Evolutionary conservation across 2,113 vertebrate genomes (phyloP), one percentile per base, ranked within the genome.

Genomic region (Indri indri): DNA sequence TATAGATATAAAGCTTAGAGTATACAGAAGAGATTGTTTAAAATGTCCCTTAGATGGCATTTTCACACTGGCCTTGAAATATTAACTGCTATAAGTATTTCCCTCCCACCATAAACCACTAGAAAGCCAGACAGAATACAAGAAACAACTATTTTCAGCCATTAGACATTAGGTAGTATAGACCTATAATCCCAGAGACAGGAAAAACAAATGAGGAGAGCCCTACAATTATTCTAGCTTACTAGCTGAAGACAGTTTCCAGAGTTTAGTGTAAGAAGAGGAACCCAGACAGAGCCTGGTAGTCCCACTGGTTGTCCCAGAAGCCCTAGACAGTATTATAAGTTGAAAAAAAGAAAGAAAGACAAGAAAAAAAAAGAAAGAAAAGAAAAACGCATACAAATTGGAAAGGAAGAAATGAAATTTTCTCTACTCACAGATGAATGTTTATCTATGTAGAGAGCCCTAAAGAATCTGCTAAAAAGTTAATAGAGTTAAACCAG

Each of bases 41-140:
- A 82, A 91, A 87, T 90, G 40, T 52, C 54, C 8, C 52, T 94
- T 83, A 5, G 2, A 90, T 90, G 30, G n/a, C 70, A 76, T 59
- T 57, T 94, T 88, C 23, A 71, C 17, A 57, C 42, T 90, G 50
- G 11, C 57, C 50, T 90, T 92, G n/a, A 95, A 76, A 94, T 91
- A 76, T 74, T 74, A 94, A 68, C 57, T 85, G 42, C 66, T 85
- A 6, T 7, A 85, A 80, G 32, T 85, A 85, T n/a, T 77, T 14
- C 7, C 27, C 20, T 94, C 18, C 27, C 16, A 57, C 45, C 27
- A 90, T 59, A 66, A 92, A 59, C 50, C 82, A 52, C 13, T 27
- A 90, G 80, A 90, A 89, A 92, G 32, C 45, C 45, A 91, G 82
- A 91, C 8, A 90, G 90, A 89, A 66, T 76, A 82, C 2, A 77